Evolutionary conservation across 1,140 invertebrate species (phyloP), one percentile per base, ranked within the genome.

Genomic region (Sitobion miscanthi): DNA sequence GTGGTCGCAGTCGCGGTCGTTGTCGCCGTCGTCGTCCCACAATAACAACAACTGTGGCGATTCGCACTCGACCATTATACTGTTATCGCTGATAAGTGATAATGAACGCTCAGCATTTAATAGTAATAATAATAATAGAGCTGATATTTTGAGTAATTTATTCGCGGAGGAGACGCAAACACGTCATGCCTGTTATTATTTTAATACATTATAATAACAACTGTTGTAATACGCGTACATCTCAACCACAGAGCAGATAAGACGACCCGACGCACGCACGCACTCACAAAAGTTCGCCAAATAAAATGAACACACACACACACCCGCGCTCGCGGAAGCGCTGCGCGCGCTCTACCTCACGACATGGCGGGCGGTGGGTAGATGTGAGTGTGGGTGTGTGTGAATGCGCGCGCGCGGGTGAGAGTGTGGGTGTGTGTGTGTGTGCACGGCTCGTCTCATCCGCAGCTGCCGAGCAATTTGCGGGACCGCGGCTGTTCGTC

Each of bases 61-160:
- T 87, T 52, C n/a, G 47, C 47, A 49, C 30, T 88, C 38, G 1
- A 52, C 7, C 86, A 35, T 42, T 42, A 42, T 42, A 38, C 7
- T 42, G 47, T 88, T 88, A 88, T 49, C 30, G 86, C 86, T 49
- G 47, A 52, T 88, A 35, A 88, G 7, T 49, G 86, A 88, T 88
- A 88, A 88, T n/a, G 86, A 49, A 88, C 30, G 47, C 7, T 45
- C 83, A 17, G 45, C 25, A 25, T 35, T 77, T 77, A n/a, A n/a
- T 69, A 69, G 17, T n/a, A n/a, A n/a, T 69, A 62, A 69, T 25
- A 57, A 25, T 57, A 57, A 25, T 57, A 14, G 25, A n/a, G 9
- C 14, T 77, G 21, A 42, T 42, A 42, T 17, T n/a, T 17, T 0
- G 30, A n/a, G 30, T 35, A n/a, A n/a, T 77, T n/a, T 77, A n/a